Percentiles rank a stretch among this genome's conserved stretches.
phyloP scores from a whole-genome alignment of 2,113 vertebrate genomes.

The Platysteira castanea region DNA sequence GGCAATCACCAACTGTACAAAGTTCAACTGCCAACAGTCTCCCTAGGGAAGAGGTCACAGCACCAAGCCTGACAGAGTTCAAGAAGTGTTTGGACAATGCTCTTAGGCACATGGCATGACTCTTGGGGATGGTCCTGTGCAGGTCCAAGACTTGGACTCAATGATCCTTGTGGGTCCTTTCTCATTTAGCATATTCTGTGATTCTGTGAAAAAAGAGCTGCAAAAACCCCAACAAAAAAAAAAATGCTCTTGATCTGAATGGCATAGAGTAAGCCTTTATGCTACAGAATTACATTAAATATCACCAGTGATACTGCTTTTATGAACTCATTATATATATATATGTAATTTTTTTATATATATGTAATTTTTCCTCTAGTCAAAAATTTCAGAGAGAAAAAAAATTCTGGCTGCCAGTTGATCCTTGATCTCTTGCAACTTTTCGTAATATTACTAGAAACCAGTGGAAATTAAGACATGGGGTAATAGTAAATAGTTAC shows the following conservation, averaged over 20 bases:
- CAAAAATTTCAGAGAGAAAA: not conserved
- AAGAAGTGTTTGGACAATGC: not conserved
- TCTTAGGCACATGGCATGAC: not conserved
- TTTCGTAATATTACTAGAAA: not conserved
- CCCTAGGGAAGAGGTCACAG: not conserved
- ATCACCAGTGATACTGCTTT: not conserved
- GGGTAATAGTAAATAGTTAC: not conserved
- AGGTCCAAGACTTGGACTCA: rapidly evolving
- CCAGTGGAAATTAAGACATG: not conserved
- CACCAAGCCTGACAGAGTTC: not conserved
- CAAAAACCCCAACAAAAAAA: not conserved
- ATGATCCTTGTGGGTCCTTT: not conserved
- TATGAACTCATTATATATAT: not conserved
- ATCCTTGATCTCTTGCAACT: not conserved
- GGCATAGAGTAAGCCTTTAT: not conserved
- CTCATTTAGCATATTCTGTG: not conserved
- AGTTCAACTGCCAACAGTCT: not conserved
- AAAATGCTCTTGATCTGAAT: not conserved
- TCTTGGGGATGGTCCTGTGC: not conserved
- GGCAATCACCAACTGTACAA: rapidly evolving
- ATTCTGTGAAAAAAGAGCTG: not conserved
- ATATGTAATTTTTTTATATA: no score
- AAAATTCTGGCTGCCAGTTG: not conserved
- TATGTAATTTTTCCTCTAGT: not conserved
- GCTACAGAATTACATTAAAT: not conserved